Evolutionary conservation across 1,140 invertebrate species (phyloP).

Genomic region (Oncopodura yosiiana): DNA sequence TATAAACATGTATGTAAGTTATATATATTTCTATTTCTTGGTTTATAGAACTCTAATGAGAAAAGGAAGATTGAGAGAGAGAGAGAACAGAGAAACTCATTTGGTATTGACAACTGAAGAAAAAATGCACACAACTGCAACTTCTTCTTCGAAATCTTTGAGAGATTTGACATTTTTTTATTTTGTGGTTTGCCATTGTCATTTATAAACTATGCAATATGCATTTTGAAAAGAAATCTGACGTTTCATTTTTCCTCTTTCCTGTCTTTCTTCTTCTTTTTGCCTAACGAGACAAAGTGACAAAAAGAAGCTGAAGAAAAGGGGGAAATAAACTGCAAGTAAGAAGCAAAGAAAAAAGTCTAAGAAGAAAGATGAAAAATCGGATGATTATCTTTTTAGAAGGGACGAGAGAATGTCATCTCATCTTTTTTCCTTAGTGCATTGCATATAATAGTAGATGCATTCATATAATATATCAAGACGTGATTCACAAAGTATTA

Average conservation of each 20-base stretch:
- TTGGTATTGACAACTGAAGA: too few relatives aligned
- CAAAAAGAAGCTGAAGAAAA: too few relatives aligned
- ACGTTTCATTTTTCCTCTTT: constrained; percentile 26
- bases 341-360: constrained; percentile 23
- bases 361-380: constrained; percentile 28
- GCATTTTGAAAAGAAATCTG: neutral
- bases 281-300: too few relatives aligned
- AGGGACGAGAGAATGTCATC: constrained; percentile 27
- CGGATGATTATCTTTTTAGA: constrained; percentile 31
- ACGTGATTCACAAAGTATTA: too few relatives aligned
- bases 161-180: neutral
- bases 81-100: too few relatives aligned
- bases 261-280: neutral
- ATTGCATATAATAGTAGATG: neutral
- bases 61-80: too few relatives aligned
- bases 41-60: too few relatives aligned
- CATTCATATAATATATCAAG: neutral
- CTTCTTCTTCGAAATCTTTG: neutral
- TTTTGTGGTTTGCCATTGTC: constrained; percentile 9
- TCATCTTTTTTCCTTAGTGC: constrained; percentile 28
- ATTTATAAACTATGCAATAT: constrained; percentile 7
- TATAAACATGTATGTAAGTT: constrained; percentile 4
- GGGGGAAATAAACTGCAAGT: neutral
- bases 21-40: too few relatives aligned
- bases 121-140: too few relatives aligned